Base-by-base conservation (phyloP, 2,113 vertebrate genomes). In the Dasyornis broadbenti region DNA sequence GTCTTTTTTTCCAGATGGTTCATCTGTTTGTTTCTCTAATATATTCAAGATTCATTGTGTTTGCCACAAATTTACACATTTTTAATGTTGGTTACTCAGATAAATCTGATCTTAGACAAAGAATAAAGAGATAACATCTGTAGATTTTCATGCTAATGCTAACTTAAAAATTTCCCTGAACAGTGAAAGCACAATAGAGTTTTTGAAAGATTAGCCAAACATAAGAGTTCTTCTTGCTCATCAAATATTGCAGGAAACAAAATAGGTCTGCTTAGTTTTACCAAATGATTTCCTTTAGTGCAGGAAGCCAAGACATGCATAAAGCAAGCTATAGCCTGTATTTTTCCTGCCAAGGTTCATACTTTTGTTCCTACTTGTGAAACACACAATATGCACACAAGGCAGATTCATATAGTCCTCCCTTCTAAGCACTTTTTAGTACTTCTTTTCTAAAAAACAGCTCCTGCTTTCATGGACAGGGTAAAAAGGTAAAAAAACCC, bases 1-100 rank as follows among this genome's bases (percentile, higher is more conserved):
- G 4, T 78, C 90, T 93, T 90, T 59, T 57, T 92, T 96, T 96
- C 96, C 96, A 97, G 95, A 96, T 96, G 96, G 96, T 94, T 95
- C 95, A 86, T 94, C 90, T 92, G 79, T 94, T 93, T 96, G 92
- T 94, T 96, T 93, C 77, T 86, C 92, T 90, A 96, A 95, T 88
- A 95, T 93, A 92, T 94, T 95, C 88, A 96, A 95, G 90, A 92
- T 94, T 90, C 72, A 88, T 93, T 92, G 68, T 86, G 76, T 78
- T 96, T 94, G 85, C 85, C 79, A 92, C 79, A 90, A 93, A 95
- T 95, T 92, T 93, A 93, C 85, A 81, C 85, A 75, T 97, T 96
- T 96, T 95, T 93, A 86, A 90, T 93, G 90, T 75, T 86, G 82
- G 44, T 89, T 96, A 92, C 79, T 88, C 86, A 93, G 86, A 94